phyloP scores from a whole-genome alignment of 2,797 vertebrate species.

The Echiichthys vipera region DNA sequence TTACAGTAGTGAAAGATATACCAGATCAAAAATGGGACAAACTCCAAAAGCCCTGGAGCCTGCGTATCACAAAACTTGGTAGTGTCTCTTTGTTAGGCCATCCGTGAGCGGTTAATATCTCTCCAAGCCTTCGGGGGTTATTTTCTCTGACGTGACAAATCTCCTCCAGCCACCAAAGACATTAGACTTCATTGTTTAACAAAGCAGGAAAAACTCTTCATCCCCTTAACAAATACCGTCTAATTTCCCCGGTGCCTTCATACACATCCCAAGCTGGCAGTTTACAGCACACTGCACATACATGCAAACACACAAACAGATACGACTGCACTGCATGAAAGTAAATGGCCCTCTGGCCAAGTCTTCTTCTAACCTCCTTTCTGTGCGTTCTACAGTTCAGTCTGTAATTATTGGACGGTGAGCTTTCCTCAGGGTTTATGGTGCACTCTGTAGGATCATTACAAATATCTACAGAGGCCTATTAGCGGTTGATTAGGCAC shows the following conservation, averaged over 20 bases:
- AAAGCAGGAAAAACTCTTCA: conserved; percentile 3
- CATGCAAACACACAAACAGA: conserved; percentile 17
- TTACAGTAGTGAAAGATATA: no score
- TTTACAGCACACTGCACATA: conserved; percentile 22
- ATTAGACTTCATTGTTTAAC: conserved; percentile 16
- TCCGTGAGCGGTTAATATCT: neutral
- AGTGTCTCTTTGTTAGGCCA: neutral
- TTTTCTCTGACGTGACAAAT: neutral
- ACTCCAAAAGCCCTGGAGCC: neutral
- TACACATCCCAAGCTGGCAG: conserved; percentile 20
- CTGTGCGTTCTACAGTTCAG: conserved; percentile 35
- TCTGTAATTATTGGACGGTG: conserved; percentile 64
- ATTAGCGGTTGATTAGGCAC: conserved; percentile 67
- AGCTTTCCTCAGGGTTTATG: conserved; percentile 61
- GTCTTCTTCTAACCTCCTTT: conserved; percentile 30
- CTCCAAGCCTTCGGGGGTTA: neutral
- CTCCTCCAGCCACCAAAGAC: neutral
- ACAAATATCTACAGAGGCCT: conserved; percentile 72
- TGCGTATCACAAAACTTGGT: neutral
- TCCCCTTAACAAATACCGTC: conserved; percentile 38
- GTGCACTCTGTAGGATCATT: conserved; percentile 63
- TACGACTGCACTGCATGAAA: neutral
- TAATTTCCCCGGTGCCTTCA: conserved; percentile 49
- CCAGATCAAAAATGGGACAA: no score
- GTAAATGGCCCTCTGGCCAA: conserved; percentile 22